Percentiles rank a stretch among this genome's conserved stretches.
phyloP scores from a whole-genome alignment of 2,113 vertebrate species.

The Strix aluco region DNA sequence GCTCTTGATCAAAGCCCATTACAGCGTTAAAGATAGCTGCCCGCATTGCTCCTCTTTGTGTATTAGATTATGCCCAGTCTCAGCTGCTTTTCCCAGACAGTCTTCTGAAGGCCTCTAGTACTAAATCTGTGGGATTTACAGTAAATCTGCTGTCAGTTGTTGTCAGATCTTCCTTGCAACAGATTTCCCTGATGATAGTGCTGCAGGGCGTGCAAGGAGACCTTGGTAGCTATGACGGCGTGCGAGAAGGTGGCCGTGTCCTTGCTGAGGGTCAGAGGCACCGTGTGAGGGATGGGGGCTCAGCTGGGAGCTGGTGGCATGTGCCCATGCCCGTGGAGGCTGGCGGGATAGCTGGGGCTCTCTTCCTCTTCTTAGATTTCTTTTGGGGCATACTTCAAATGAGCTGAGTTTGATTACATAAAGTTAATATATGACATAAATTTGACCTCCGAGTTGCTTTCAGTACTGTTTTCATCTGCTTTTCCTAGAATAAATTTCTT shows the following conservation, averaged over 20 bases:
- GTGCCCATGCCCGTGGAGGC: not conserved
- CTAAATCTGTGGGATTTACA: not conserved
- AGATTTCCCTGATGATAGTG: not conserved
- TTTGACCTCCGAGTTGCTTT: not conserved
- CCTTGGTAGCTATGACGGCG: rapidly evolving
- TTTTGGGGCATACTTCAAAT: rapidly evolving
- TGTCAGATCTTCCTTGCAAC: not conserved
- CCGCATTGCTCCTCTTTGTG: not conserved
- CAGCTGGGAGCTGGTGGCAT: too few species aligned
- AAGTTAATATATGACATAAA: not conserved
- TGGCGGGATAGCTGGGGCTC: not conserved
- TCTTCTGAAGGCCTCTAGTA: not conserved
- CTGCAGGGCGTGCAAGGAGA: not conserved
- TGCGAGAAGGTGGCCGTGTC: not conserved
- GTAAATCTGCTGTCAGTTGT: not conserved
- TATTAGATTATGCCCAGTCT: not conserved
- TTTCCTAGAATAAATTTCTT: not conserved
- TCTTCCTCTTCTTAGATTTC: rapidly evolving
- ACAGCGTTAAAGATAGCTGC: rapidly evolving
- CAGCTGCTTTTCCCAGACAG: not conserved
- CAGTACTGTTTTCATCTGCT: not conserved
- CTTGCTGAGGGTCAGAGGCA: not conserved
- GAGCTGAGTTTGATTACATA: rapidly evolving
- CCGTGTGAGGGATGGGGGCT: rapidly evolving
- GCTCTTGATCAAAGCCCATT: rapidly evolving